A percentile compares a stretch with the other conserved stretches of the same genome.
Evolutionary conservation across 1,140 invertebrate species (phyloP).

Genomic region (Nasonia vitripennis): DNA sequence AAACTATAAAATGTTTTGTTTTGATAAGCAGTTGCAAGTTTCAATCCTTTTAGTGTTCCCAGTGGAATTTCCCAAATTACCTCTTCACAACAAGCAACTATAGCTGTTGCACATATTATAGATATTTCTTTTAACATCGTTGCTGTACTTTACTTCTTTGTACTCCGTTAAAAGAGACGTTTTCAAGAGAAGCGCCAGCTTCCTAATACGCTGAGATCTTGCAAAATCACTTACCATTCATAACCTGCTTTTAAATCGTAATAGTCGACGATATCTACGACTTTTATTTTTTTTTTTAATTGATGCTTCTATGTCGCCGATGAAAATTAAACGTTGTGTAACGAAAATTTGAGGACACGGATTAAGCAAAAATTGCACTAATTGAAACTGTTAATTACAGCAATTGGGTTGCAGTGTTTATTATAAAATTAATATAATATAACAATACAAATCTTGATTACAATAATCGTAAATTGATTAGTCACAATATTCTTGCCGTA

Average conservation of each 20-base stretch:
- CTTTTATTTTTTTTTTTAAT: neutral
- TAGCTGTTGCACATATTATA: neutral
- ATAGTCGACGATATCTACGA: neutral
- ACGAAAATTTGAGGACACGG: neutral
- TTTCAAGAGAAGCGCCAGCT: neutral
- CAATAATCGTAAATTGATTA: too few relatives aligned
- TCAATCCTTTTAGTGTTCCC: conserved; percentile 64
- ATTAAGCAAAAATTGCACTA: neutral
- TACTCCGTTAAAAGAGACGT: neutral
- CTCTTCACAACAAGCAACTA: conserved; percentile 54
- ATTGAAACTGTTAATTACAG: too few relatives aligned
- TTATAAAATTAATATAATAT: too few relatives aligned
- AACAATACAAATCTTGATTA: too few relatives aligned
- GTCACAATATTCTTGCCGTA: too few relatives aligned
- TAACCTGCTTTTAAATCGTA: neutral
- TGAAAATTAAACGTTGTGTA: neutral
- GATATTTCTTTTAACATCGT: neutral
- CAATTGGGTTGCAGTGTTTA: too few relatives aligned
- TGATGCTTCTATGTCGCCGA: neutral
- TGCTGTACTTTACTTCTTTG: neutral
- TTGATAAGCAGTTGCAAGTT: conserved; percentile 57
- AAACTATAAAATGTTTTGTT: conserved; percentile 73
- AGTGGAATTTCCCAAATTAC: conserved; percentile 64
- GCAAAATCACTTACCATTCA: neutral
- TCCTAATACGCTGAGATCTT: neutral